phyloP scores from a whole-genome alignment of 2,888 invertebrate species.

The Marasmarcha lunaedactyla region DNA sequence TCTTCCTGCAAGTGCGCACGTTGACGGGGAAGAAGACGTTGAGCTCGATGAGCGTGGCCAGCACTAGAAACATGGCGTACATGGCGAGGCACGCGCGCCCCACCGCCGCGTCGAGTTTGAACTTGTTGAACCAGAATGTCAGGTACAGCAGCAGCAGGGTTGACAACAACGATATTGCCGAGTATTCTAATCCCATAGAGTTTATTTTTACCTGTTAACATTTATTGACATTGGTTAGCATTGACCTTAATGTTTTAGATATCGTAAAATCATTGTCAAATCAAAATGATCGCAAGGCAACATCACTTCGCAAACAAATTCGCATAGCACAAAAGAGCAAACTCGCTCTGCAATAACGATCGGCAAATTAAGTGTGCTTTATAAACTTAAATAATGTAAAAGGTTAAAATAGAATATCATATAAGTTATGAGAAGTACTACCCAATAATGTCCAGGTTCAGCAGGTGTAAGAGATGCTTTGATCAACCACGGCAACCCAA shows the following conservation, averaged over 20 bases:
- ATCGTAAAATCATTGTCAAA: conserved; percentile 15
- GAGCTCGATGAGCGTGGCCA: conserved; percentile 91
- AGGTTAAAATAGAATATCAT: too few species aligned
- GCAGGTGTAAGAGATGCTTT: conserved; percentile 87
- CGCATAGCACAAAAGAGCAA: too few species aligned
- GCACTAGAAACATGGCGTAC: conserved; percentile 88
- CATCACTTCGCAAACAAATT: conserved; percentile 16
- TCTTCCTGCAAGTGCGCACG: conserved; percentile 83
- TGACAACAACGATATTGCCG: conserved; percentile 88
- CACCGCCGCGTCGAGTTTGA: conserved; percentile 86
- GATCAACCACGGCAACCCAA: conserved; percentile 90
- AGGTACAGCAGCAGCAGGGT: conserved; percentile 87
- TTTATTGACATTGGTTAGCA: conserved; percentile 11
- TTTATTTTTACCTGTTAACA: conserved; percentile 82
- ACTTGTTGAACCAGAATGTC: conserved; percentile 88
- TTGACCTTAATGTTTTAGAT: too few species aligned
- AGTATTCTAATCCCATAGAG: conserved; percentile 91
- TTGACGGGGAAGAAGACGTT: conserved; percentile 94
- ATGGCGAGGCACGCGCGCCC: conserved; percentile 87
- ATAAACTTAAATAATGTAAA: too few species aligned
- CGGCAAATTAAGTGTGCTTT: too few species aligned
- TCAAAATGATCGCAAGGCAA: conserved; percentile 9
- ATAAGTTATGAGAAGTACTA: too few species aligned
- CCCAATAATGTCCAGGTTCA: conserved; percentile 82
- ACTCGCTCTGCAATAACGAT: too few species aligned